These are phyloP conservation scores for Melanotaenia pygmaea DNA, from an alignment of 2,797 vertebrate species.

Conservation along the genomic window DNA sequence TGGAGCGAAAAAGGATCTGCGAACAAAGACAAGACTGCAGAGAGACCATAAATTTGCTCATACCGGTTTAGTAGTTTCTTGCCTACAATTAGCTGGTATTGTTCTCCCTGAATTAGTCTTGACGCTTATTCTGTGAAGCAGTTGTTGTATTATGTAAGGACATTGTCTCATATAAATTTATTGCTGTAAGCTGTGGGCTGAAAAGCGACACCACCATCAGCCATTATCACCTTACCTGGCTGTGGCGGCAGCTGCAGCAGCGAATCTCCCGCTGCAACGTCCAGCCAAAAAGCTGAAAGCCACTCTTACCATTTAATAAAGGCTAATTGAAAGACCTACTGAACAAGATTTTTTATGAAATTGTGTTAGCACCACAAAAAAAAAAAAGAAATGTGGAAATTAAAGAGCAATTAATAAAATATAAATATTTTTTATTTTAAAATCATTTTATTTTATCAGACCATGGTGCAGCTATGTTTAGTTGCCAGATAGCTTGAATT, in stretches of 20 bases:
- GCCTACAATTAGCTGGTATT: background rate
- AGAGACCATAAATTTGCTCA: background rate
- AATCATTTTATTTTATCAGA: no score
- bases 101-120: background rate
- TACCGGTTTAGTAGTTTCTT: slow-evolving; percentile 1
- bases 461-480: background rate
- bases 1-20: background rate
- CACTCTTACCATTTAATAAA: no score
- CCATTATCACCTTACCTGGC: background rate
- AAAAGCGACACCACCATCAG: background rate
- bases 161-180: background rate
- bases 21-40: background rate
- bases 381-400: no score
- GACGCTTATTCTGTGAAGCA: background rate
- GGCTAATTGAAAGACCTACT: no score
- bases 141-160: background rate
- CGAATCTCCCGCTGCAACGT: background rate
- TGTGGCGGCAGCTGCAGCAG: background rate
- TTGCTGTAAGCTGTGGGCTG: background rate
- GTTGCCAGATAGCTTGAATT: background rate
- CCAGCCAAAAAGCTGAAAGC: background rate
- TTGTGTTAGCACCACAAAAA: no score
- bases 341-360: no score
- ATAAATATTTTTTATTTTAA: no score
- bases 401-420: no score